Conservation (phyloP, 2,113 vertebrate species). For the Callopanchax toddi region DNA sequence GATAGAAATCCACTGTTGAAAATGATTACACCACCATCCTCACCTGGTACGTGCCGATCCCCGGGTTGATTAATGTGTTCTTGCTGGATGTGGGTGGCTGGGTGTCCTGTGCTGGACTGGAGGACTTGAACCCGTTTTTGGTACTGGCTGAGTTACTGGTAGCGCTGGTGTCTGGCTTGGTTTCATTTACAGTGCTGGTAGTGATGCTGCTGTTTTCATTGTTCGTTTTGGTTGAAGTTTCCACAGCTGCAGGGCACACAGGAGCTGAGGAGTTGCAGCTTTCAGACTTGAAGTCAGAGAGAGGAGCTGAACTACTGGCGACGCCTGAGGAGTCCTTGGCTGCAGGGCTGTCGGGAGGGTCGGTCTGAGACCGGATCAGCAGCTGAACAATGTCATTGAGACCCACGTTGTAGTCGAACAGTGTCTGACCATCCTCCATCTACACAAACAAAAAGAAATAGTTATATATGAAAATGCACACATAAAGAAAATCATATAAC, state of each 20-base stretch:
- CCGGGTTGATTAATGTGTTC: conserved; percentile 86
- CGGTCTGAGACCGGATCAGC: conserved; percentile 90
- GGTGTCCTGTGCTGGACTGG: conserved; percentile 72
- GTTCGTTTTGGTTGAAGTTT: conserved; percentile 54
- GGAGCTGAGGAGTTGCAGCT: conserved; percentile 55
- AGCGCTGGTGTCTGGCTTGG: conserved; percentile 57
- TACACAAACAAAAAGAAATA: conserved; percentile 51
- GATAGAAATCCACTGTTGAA: not conserved
- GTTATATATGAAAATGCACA: conserved; percentile 6
- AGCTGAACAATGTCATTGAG: conserved; percentile 98
- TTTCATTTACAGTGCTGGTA: conserved; percentile 53
- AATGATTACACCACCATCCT: conserved; percentile 29
- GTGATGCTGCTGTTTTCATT: conserved; percentile 57
- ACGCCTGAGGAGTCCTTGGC: conserved; percentile 79
- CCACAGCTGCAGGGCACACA: conserved; percentile 46
- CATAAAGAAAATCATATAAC: not conserved
- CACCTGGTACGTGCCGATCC: conserved; percentile 94
- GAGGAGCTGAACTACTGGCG: conserved; percentile 57
- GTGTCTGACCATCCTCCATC: conserved; percentile 98
- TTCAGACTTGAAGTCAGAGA: conserved; percentile 46
- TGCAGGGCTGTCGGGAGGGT: conserved; percentile 83
- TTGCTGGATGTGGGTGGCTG: conserved; percentile 89
- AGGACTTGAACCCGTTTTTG: conserved; percentile 84
- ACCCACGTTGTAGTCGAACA: conserved; percentile 98
- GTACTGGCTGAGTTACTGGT: conserved; percentile 70